These are phyloP conservation scores for Pachyrhynchus sulphureomaculatus DNA, from an alignment of 1,140 invertebrate species.

Conservation along the genomic window DNA sequence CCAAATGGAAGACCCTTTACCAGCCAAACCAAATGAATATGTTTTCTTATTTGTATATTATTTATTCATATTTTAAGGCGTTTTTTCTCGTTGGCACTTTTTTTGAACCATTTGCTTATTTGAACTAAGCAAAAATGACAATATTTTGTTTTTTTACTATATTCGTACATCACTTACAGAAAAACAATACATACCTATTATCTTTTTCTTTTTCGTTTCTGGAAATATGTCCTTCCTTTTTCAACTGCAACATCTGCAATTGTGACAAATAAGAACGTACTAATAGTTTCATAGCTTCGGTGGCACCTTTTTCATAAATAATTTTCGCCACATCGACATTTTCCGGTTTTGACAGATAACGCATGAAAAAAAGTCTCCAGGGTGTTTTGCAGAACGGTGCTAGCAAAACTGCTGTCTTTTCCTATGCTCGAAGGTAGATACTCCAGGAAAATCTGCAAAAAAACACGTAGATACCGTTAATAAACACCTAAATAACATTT, in stretches of 20 bases:
- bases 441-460: conserved; percentile 56
- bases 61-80: too few relatives aligned
- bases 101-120: too few relatives aligned
- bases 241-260: conserved; percentile 49
- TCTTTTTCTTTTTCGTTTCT: neutral
- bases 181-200: conserved; percentile 8
- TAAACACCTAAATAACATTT: too few relatives aligned
- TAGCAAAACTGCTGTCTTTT: conserved; percentile 56
- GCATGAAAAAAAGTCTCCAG: conserved; percentile 56
- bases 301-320: conserved; percentile 52
- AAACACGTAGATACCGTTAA: too few relatives aligned
- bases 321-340: conserved; percentile 44
- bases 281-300: conserved; percentile 58
- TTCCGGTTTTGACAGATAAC: conserved; percentile 51
- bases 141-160: too few relatives aligned
- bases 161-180: too few relatives aligned
- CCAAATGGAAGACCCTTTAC: too few relatives aligned
- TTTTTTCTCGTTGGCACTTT: too few relatives aligned
- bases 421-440: conserved; percentile 61
- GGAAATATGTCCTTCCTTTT: conserved; percentile 24
- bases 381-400: conserved; percentile 56
- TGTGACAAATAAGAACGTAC: conserved; percentile 59
- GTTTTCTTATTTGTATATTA: too few relatives aligned
- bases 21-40: too few relatives aligned
- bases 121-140: too few relatives aligned